Conservation (phyloP, 2,888 invertebrate species). For the Labia minor region DNA sequence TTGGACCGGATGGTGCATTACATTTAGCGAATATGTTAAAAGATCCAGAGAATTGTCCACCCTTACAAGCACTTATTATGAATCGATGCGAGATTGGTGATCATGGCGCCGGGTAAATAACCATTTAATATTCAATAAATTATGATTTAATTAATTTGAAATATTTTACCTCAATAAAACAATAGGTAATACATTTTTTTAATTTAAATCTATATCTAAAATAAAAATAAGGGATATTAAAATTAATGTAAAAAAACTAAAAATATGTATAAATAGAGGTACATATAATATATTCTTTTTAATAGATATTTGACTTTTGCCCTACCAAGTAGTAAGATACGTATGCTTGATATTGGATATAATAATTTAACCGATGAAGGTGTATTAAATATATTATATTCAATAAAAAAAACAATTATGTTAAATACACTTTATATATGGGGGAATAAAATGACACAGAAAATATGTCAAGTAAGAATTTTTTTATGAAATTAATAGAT, state of each 20-base stretch:
- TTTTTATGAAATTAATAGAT: too few species aligned
- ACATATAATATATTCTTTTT: too few species aligned
- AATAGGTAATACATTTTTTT: too few species aligned
- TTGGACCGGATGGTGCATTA: constrained; percentile 48
- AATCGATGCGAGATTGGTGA: neutral
- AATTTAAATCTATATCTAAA: too few species aligned
- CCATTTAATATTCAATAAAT: too few species aligned
- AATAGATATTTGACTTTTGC: constrained; percentile 42
- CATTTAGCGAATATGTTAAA: constrained; percentile 35
- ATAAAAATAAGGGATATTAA: too few species aligned
- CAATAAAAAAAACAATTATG: constrained; percentile 44
- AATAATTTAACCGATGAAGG: constrained; percentile 47
- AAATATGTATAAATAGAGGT: too few species aligned
- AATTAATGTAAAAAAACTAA: too few species aligned
- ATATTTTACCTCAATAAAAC: too few species aligned
- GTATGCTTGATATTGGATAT: constrained; percentile 45
- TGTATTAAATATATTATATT: constrained; percentile 43
- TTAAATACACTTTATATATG: constrained; percentile 37
- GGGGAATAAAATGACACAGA: constrained; percentile 36
- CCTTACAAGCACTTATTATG: neutral
- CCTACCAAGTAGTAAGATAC: constrained; percentile 46
- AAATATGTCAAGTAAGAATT: constrained; percentile 33
- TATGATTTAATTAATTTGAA: too few species aligned
- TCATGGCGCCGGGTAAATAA: neutral
- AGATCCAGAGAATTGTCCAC: neutral